These are phyloP conservation scores for Nemurella pictetii DNA, from an alignment of 2,888 invertebrate species.

Conservation along the genomic window DNA sequence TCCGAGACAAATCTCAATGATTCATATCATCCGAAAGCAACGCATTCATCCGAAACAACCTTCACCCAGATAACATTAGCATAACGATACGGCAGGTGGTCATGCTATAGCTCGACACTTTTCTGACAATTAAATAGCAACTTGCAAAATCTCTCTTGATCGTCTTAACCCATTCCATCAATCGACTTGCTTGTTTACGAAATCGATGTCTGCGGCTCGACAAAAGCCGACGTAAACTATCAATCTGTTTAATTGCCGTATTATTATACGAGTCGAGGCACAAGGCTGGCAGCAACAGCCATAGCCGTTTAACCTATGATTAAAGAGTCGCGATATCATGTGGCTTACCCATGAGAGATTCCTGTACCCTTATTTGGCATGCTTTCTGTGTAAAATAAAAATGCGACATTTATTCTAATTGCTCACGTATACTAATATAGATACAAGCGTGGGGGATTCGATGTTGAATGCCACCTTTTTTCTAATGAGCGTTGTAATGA, in stretches of 20 bases:
- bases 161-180: not conserved
- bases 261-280: not conserved
- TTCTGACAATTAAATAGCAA: not conserved
- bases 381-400: not conserved
- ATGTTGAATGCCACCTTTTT: not conserved
- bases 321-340: not conserved
- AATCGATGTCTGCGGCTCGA: not conserved
- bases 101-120: not conserved
- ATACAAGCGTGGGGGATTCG: not conserved
- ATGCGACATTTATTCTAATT: not conserved
- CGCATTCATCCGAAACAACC: slow-evolving; percentile 20
- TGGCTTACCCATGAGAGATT: not conserved
- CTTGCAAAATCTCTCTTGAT: not conserved
- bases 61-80: slow-evolving; percentile 29
- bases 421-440: not conserved
- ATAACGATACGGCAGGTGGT: slow-evolving; percentile 24
- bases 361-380: not conserved
- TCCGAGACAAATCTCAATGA: not conserved
- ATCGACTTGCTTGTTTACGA: not conserved
- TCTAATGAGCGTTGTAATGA: not conserved
- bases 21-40: not conserved
- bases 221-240: not conserved
- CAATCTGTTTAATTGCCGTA: not conserved
- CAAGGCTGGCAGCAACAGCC: not conserved
- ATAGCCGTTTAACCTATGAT: not conserved